A percentile compares a stretch with the other conserved stretches of the same genome.
phyloP scores from a whole-genome alignment of 2,113 vertebrate species.

The Baryphthengus martii region DNA sequence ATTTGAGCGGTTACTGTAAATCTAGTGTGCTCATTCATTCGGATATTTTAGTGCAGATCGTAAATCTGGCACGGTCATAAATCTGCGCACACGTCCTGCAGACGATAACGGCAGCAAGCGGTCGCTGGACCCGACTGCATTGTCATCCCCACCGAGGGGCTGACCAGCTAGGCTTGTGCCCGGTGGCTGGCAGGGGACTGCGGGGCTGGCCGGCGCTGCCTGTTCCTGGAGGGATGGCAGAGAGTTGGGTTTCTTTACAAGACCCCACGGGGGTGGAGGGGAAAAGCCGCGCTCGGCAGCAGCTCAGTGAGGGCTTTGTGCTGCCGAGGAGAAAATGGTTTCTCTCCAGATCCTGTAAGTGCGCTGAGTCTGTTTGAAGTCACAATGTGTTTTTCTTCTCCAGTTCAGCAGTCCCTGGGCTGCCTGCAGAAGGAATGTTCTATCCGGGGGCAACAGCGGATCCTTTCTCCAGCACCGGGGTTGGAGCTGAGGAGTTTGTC shows the following conservation, averaged over 20 bases:
- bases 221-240: not conserved
- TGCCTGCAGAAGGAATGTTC: conserved; percentile 55
- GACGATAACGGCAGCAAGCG: not conserved
- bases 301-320: conserved; percentile 69
- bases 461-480: conserved; percentile 7
- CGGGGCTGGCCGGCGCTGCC: not conserved
- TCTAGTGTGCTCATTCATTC: not conserved
- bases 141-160: not conserved
- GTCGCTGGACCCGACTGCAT: not conserved
- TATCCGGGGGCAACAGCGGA: conserved; percentile 20
- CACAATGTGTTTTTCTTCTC: conserved; percentile 72
- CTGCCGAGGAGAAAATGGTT: conserved; percentile 67
- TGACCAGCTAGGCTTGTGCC: rapidly evolving
- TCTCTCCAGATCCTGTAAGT: conserved; percentile 63
- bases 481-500: not conserved
- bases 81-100: not conserved
- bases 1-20: conserved; percentile 21
- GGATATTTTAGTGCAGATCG: conserved; percentile 29
- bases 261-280: conserved; percentile 19
- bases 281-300: conserved; percentile 28
- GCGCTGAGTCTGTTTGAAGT: conserved; percentile 65
- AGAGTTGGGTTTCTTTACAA: conserved; percentile 51
- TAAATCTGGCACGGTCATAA: conserved; percentile 38
- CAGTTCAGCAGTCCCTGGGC: conserved; percentile 30
- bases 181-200: not conserved